A percentile compares a stretch with the other conserved stretches of the same genome.
Conservation (phyloP, 2,797 vertebrate genomes). For the Falco berigora region DNA sequence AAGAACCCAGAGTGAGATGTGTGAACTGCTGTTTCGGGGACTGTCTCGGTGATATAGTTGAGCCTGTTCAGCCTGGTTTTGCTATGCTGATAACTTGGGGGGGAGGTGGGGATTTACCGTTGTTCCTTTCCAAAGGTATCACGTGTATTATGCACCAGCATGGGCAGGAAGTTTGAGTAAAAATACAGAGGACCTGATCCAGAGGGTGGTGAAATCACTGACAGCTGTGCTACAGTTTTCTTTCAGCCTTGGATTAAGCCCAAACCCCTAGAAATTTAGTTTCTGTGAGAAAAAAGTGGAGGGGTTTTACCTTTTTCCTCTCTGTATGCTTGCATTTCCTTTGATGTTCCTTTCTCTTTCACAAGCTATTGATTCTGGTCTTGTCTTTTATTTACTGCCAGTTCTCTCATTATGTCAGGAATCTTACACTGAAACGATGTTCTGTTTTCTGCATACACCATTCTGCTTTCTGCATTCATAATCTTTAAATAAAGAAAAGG, state of each 20-base stretch:
- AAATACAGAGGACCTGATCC: not conserved
- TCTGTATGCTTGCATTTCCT: not conserved
- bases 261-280: not conserved
- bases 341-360: not conserved
- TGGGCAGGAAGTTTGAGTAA: not conserved
- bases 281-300: not conserved
- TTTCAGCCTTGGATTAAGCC: not conserved
- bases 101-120: not conserved
- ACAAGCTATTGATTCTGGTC: conserved; percentile 2
- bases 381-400: conserved; percentile 35
- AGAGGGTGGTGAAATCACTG: not conserved
- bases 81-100: not conserved
- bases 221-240: not conserved
- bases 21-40: not conserved
- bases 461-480: not conserved
- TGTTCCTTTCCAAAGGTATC: not conserved
- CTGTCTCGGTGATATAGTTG: not conserved
- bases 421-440: not conserved
- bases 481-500: not conserved
- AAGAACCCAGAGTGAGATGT: not conserved
- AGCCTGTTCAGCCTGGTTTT: not conserved
- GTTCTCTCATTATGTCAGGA: not conserved
- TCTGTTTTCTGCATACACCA: not conserved
- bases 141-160: not conserved
- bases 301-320: not conserved